Evolutionary conservation across 2,113 vertebrate genomes (phyloP).

Genomic region (Cepphus grylle): DNA sequence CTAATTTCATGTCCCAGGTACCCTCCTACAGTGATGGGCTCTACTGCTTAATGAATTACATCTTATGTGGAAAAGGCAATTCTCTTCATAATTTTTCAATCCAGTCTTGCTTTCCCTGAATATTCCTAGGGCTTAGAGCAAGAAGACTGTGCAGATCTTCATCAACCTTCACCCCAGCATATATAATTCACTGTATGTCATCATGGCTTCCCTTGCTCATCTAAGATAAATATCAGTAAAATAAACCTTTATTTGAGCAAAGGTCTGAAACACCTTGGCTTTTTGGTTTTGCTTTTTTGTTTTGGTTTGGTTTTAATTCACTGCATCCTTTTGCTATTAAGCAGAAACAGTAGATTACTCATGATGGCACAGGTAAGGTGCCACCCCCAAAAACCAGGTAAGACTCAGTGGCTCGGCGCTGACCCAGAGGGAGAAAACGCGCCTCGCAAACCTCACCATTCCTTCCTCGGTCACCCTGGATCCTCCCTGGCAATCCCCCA

Average conservation of each 20-base stretch:
- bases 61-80: background rate
- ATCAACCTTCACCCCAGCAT: background rate
- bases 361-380: rapidly evolving
- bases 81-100: background rate
- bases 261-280: background rate
- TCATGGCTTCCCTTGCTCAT: background rate
- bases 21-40: background rate
- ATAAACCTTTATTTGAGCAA: background rate
- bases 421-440: background rate
- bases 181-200: background rate
- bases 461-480: background rate
- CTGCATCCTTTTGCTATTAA: background rate
- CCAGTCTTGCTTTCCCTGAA: background rate
- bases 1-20: background rate
- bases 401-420: background rate
- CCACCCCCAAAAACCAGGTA: background rate
- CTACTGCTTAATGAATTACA: background rate
- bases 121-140: background rate
- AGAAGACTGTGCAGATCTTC: background rate
- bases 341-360: background rate
- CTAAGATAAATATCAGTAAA: background rate
- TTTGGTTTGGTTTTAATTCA: background rate
- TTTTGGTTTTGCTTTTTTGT: background rate
- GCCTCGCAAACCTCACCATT: background rate
- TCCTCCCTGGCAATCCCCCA: background rate